These are phyloP conservation scores for Melikaiella ostensackeni DNA, from an alignment of 2,888 invertebrate genomes.

Conservation along the genomic window DNA sequence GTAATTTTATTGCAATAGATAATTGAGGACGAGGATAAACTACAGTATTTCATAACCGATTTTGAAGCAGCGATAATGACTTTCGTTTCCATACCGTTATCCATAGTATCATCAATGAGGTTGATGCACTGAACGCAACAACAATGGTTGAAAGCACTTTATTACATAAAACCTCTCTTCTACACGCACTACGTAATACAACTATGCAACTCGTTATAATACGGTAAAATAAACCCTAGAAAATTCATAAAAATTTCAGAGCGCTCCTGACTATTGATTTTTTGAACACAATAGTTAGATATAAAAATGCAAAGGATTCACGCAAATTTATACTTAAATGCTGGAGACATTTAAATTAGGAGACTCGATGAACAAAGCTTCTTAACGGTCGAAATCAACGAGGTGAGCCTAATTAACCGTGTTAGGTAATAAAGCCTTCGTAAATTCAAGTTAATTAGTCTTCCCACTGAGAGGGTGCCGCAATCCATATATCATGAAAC, in stretches of 20 bases:
- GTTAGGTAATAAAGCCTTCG: constrained; percentile 7
- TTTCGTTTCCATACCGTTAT: constrained; percentile 32
- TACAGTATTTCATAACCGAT: constrained; percentile 20
- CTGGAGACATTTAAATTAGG: not conserved
- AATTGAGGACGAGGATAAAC: constrained; percentile 28
- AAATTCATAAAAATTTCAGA: no score
- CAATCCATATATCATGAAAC: constrained; percentile 17
- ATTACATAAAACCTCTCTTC: constrained; percentile 21
- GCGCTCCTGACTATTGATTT: no score
- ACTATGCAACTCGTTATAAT: not conserved
- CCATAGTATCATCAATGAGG: constrained; percentile 23
- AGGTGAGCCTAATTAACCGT: constrained; percentile 4
- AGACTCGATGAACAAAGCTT: not conserved
- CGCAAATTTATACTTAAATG: not conserved
- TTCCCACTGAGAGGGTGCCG: not conserved
- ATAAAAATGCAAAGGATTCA: no score
- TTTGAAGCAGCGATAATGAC: constrained; percentile 24
- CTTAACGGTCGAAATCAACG: not conserved
- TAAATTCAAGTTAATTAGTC: constrained; percentile 17
- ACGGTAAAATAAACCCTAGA: not conserved
- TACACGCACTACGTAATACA: not conserved
- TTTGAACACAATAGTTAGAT: no score
- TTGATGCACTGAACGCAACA: constrained; percentile 10
- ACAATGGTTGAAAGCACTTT: constrained; percentile 27
- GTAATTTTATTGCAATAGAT: constrained; percentile 17